Conservation (phyloP, 2,113 vertebrate genomes). For the Tragelaphus buxtoni region DNA sequence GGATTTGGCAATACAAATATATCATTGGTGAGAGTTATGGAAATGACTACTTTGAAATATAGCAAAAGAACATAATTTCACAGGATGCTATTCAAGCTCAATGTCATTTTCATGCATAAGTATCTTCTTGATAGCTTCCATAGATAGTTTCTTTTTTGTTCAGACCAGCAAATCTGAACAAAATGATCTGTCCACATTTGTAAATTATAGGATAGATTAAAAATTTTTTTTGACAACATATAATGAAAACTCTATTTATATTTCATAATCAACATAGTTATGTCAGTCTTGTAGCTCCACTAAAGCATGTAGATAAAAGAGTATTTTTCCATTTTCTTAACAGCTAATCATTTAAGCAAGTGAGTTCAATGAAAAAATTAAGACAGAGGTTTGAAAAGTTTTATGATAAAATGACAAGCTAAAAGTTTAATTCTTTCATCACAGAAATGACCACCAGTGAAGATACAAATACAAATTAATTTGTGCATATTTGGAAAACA, state of each 20-base stretch:
- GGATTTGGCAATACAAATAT: conserved; percentile 47
- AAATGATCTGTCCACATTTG: neutral
- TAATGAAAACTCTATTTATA: conserved; percentile 12
- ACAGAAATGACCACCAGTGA: neutral
- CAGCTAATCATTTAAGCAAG: neutral
- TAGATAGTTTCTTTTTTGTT: neutral
- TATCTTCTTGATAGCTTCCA: conserved; percentile 17
- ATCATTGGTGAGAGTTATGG: conserved; percentile 22
- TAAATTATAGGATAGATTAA: neutral
- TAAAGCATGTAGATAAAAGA: neutral
- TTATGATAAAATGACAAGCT: conserved; percentile 5
- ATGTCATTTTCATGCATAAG: conserved; percentile 44
- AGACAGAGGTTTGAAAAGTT: neutral
- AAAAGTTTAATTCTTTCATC: conserved; percentile 17
- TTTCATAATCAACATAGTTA: neutral
- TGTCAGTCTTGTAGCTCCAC: neutral
- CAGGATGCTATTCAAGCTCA: conserved; percentile 6
- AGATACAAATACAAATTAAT: conserved; percentile 3
- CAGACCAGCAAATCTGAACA: neutral
- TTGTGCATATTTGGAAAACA: neutral
- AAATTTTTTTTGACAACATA: conserved; percentile 2
- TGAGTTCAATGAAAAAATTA: neutral
- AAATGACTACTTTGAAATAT: conserved; percentile 46
- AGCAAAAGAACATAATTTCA: conserved; percentile 16
- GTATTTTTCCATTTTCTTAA: neutral